phyloP scores from a whole-genome alignment of 2,797 vertebrate genomes.

The Cyprinodon diabolis region DNA sequence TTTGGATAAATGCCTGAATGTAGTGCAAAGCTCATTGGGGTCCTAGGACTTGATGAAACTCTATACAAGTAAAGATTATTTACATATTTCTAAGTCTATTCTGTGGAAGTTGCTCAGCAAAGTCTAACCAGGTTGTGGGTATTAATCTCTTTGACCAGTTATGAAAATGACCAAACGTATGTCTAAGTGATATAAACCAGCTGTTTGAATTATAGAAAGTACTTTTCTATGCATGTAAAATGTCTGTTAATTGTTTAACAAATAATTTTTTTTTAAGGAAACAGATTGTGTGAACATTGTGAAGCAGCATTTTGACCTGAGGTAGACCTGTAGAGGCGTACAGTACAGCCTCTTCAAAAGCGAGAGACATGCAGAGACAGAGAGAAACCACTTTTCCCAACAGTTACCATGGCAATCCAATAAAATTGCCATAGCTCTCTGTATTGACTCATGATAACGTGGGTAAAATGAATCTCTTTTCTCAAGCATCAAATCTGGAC shows the following conservation, averaged over 20 bases:
- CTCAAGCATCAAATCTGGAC: constrained; percentile 68
- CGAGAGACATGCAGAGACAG: constrained; percentile 36
- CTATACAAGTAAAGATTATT: not conserved
- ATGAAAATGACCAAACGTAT: not conserved
- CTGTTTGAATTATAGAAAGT: constrained; percentile 38
- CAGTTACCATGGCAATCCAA: constrained; percentile 79
- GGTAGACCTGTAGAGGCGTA: constrained; percentile 54
- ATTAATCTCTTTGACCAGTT: not conserved
- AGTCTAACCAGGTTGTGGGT: not conserved
- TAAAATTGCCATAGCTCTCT: constrained; percentile 60
- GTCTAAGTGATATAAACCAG: constrained; percentile 1
- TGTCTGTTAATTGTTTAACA: constrained; percentile 55
- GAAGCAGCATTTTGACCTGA: constrained; percentile 47
- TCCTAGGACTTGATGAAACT: too few relatives aligned
- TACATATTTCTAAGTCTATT: not conserved
- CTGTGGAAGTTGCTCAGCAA: not conserved
- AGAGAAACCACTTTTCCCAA: constrained; percentile 58
- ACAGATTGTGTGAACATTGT: constrained; percentile 24
- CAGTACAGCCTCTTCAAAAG: constrained; percentile 50
- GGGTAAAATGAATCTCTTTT: constrained; percentile 68
- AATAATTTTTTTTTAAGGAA: constrained; percentile 49
- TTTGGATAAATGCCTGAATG: too few relatives aligned
- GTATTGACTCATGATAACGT: constrained; percentile 72
- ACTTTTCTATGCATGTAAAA: constrained; percentile 47
- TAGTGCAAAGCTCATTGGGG: too few relatives aligned